Conservation (phyloP, 2,113 vertebrate species). For the Tachycineta bicolor region DNA sequence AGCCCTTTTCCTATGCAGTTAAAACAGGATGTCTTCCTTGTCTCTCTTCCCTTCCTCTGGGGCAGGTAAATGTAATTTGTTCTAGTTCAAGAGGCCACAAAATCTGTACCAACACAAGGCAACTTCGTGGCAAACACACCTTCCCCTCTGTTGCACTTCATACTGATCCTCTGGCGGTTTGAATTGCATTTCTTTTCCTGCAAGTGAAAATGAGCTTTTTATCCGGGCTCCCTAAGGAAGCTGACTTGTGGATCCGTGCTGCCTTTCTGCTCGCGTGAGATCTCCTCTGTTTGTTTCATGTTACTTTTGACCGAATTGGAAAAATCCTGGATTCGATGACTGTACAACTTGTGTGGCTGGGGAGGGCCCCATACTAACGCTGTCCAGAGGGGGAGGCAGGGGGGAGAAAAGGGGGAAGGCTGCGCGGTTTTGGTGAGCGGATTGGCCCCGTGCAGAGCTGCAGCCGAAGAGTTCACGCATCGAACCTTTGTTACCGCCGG, state of each 20-base stretch:
- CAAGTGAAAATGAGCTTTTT: not conserved
- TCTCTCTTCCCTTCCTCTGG: not conserved
- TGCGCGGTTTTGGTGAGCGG: not conserved
- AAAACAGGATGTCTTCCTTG: not conserved
- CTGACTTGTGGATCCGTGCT: not conserved
- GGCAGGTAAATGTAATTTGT: not conserved
- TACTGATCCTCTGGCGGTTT: not conserved
- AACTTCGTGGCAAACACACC: not conserved
- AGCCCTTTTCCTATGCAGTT: not conserved
- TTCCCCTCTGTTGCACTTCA: not conserved
- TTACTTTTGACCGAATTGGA: not conserved
- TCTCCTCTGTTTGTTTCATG: not conserved
- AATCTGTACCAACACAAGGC: not conserved
- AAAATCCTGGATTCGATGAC: not conserved
- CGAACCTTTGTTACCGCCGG: not conserved
- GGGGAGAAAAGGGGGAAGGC: not conserved
- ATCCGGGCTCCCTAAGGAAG: not conserved
- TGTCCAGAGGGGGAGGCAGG: not conserved
- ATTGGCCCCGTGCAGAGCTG: not conserved
- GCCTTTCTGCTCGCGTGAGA: not conserved
- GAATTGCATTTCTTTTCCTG: not conserved
- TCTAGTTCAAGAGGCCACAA: not conserved
- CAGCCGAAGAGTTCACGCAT: fast-evolving
- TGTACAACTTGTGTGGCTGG: fast-evolving
- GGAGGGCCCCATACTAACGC: not conserved